phyloP scores from a whole-genome alignment of 2,113 vertebrate species.

The Lamprotornis superbus region DNA sequence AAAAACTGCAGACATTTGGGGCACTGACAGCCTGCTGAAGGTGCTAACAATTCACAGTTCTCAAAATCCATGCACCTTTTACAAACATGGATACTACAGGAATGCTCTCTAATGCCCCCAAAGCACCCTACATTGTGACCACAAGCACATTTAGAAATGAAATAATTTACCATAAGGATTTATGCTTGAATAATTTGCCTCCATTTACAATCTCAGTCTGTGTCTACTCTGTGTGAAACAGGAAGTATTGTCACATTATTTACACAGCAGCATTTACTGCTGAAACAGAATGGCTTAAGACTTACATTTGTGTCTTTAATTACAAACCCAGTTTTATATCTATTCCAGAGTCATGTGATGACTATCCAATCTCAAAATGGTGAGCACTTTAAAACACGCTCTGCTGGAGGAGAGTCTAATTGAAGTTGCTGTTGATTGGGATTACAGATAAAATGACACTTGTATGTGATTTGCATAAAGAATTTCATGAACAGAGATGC shows the following conservation, averaged over 20 bases:
- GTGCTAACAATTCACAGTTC: not conserved
- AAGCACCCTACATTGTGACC: not conserved
- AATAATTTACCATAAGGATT: not conserved
- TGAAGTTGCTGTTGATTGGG: not conserved
- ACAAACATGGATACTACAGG: not conserved
- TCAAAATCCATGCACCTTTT: not conserved
- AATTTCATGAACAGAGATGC: not conserved
- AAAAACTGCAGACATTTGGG: not conserved
- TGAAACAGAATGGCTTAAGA: not conserved
- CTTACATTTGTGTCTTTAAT: not conserved
- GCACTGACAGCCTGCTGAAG: not conserved
- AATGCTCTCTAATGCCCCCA: not conserved
- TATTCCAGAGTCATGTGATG: not conserved
- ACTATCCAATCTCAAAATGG: not conserved
- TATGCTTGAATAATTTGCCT: slow-evolving; percentile 8
- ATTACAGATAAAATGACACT: not conserved
- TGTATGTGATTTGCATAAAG: not conserved
- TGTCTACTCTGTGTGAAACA: not conserved
- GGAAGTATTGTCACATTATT: not conserved
- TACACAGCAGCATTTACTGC: not conserved
- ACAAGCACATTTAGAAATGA: not conserved
- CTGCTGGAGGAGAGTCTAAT: not conserved
- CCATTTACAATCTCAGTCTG: not conserved
- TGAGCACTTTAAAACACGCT: not conserved
- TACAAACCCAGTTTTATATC: not conserved